These are phyloP conservation scores for Crossocerus cetratus DNA, from an alignment of 2,888 invertebrate species.

Conservation along the genomic window DNA sequence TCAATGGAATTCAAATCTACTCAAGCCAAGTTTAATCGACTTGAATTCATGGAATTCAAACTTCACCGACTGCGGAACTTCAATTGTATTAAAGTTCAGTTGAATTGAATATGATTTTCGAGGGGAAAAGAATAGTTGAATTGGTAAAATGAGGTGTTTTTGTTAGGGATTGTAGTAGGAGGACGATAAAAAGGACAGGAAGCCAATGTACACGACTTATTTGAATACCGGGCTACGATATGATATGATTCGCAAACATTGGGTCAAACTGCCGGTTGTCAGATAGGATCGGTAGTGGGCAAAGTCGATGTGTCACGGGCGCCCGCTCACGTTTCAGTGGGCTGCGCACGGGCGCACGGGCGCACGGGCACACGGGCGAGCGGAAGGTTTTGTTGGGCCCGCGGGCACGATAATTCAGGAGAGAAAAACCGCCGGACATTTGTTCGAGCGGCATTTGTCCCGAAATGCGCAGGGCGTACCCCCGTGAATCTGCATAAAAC, in stretches of 20 bases:
- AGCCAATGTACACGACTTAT: no score
- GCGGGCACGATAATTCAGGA: constrained; percentile 61
- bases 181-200: no score
- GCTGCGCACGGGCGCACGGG: constrained; percentile 10
- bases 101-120: no score
- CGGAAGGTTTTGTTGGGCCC: constrained; percentile 49
- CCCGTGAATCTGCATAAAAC: constrained; percentile 63
- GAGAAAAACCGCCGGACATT: constrained; percentile 65
- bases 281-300: neutral
- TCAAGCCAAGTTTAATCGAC: no score
- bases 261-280: neutral
- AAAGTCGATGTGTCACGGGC: constrained; percentile 8
- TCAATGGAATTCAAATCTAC: no score
- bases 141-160: no score
- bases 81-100: no score
- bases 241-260: neutral
- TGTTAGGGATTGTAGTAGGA: no score
- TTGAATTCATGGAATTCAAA: no score
- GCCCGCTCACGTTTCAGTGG: neutral
- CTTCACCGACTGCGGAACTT: no score
- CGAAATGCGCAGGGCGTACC: constrained; percentile 46
- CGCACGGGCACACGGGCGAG: constrained; percentile 1
- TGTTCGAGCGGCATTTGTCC: constrained; percentile 62
- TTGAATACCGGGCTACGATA: no score
- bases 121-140: no score